Evolutionary conservation across 2,888 invertebrate species (phyloP), one percentile per base, ranked within the genome.

Genomic region (Taphrorychus bicolor): DNA sequence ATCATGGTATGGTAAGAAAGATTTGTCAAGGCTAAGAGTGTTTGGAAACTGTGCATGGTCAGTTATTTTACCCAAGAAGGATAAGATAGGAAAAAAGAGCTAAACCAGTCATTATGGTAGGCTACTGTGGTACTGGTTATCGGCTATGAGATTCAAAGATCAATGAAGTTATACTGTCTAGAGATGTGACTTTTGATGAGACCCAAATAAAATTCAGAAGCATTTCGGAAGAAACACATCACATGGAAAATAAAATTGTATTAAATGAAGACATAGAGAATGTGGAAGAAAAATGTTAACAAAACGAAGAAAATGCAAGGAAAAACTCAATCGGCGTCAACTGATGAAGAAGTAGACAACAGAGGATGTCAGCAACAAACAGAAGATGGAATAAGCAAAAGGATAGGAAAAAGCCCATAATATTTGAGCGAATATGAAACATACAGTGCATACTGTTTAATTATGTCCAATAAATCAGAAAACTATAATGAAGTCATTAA

Each of bases 131-230:
- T 21, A 52, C 23, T 42, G 74, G 73, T 9, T 75, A 74, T 23
- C 57, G 71, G 56, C 54, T 75, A 42, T 76, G 72, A 70, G 45
- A 71, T 63, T 32, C 24, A 14, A 59, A 69, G 22, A 64, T 52
- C 45, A 54, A 74, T 45, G 41, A 71, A 68, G 66, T 74, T 16
- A 51, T 70, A 11, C 40, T 21, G n/a, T 66, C 72, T 40, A 66
- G 73, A 70, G 72, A 75, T 71, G 73, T 75, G 19, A 70, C 17
- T 61, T 73, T 75, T 63, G 66, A 73, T 64, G 73, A 75, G 69
- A 64, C 45, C 53, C 52, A 66, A 40, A 67, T 51, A 66, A 59
- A 69, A 45, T 71, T 53, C 66, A 54, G 58, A 24, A 48, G 62
- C 41, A 66, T 67, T 40, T 14, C 22, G 7, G 59, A 66, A n/a